Conservation (phyloP, 2,113 vertebrate genomes). For the Pachypanchax playfairii region DNA sequence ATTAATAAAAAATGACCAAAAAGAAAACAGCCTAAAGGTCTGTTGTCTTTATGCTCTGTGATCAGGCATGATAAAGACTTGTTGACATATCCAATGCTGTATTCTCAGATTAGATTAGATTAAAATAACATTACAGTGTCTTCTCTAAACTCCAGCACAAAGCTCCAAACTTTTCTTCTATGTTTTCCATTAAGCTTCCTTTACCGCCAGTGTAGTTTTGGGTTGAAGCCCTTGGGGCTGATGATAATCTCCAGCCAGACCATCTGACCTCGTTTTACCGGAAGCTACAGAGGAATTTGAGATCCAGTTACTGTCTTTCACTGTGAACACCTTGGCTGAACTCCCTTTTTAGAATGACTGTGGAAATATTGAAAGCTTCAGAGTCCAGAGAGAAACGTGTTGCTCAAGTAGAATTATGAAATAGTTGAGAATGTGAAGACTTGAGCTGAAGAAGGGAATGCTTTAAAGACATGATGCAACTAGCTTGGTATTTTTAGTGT, state of each 20-base stretch:
- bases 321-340: background rate
- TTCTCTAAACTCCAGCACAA: background rate
- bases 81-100: conserved; percentile 28
- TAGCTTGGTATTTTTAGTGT: background rate
- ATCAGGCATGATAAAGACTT: conserved; percentile 13
- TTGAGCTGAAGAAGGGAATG: background rate
- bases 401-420: conserved; percentile 27
- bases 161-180: background rate
- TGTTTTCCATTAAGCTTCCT: conserved; percentile 1
- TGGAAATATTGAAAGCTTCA: too few relatives aligned
- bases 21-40: background rate
- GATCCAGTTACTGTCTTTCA: conserved; percentile 16
- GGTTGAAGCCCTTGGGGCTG: background rate
- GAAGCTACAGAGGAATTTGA: conserved; percentile 41
- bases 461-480: conserved; percentile 28
- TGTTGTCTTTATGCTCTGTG: background rate
- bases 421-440: conserved; percentile 30
- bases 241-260: conserved; percentile 25
- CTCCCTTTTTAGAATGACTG: background rate
- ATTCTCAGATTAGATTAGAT: background rate
- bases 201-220: conserved; percentile 27
- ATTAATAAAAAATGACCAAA: background rate
- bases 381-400: conserved; percentile 25
- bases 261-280: conserved; percentile 11
- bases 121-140: background rate